These are phyloP conservation scores for Microctenopoma lineatum DNA, from an alignment of 2,797 vertebrate species.

Conservation along the genomic window DNA sequence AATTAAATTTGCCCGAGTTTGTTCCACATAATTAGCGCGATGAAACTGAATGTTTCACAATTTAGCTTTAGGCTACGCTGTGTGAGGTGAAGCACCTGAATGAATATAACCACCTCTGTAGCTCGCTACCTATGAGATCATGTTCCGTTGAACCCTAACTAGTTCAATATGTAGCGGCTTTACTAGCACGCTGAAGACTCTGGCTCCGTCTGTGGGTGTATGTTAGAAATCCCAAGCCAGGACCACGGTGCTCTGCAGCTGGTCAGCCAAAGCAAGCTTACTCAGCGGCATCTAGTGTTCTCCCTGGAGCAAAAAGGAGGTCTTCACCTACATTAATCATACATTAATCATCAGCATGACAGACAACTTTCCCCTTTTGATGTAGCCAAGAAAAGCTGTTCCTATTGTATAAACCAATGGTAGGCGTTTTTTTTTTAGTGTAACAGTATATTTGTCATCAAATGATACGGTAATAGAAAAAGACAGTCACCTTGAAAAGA, in stretches of 20 bases:
- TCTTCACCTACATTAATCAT: constrained; percentile 66
- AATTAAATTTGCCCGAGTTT: constrained; percentile 63
- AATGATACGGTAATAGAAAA: constrained; percentile 35
- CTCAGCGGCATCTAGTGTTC: constrained; percentile 43
- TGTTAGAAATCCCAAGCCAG: constrained; percentile 52
- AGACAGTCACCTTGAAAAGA: constrained; percentile 39
- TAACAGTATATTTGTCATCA: constrained; percentile 47
- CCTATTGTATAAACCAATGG: constrained; percentile 25
- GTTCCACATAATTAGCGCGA: constrained; percentile 58
- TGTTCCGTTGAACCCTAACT: constrained; percentile 55
- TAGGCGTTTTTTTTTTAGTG: constrained; percentile 15
- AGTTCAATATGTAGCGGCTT: constrained; percentile 67
- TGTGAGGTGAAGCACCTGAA: constrained; percentile 66
- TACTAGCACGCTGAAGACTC: constrained; percentile 58
- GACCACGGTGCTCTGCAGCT: constrained; percentile 44
- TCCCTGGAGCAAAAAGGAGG: constrained; percentile 52
- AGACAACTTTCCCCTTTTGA: constrained; percentile 44
- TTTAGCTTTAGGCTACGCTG: constrained; percentile 49
- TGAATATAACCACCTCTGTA: constrained; percentile 56
- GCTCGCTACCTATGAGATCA: constrained; percentile 69
- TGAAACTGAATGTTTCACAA: constrained; percentile 52
- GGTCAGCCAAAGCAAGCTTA: constrained; percentile 52
- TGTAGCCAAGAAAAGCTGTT: constrained; percentile 52
- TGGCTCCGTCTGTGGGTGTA: constrained; percentile 46
- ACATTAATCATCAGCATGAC: constrained; percentile 67